These are phyloP conservation scores for Charina bottae DNA, from an alignment of 2,113 vertebrate species.

Conservation along the genomic window DNA sequence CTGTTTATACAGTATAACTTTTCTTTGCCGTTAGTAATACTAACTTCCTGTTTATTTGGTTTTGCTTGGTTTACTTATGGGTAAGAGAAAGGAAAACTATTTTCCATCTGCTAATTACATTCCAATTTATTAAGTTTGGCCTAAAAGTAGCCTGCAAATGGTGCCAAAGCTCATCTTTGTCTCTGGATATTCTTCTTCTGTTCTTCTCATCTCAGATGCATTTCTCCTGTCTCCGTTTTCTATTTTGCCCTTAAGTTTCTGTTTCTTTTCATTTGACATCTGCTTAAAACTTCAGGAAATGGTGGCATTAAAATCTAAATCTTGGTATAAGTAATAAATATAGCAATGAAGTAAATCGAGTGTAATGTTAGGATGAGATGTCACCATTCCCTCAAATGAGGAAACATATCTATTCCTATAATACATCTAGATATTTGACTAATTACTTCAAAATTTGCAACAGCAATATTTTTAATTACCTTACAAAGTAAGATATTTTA, in stretches of 20 bases:
- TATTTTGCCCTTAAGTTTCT: background rate
- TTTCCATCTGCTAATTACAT: background rate
- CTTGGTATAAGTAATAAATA: background rate
- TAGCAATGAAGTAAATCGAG: background rate
- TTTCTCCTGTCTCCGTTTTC: background rate
- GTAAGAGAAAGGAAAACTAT: background rate
- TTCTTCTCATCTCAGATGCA: background rate
- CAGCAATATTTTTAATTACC: background rate
- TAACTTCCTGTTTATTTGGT: background rate
- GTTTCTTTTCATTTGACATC: background rate
- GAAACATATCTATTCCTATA: constrained; percentile 1
- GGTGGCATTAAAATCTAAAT: background rate
- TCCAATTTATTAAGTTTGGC: background rate
- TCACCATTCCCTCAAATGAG: background rate
- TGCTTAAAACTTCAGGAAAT: background rate
- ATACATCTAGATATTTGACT: background rate
- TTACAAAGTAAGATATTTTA: background rate
- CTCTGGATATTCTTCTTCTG: background rate
- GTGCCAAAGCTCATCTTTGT: background rate
- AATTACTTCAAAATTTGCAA: background rate
- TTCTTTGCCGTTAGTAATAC: background rate
- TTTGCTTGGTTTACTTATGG: background rate
- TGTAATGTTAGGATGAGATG: background rate
- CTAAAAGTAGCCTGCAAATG: background rate
- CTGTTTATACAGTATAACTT: background rate